Evolutionary conservation across 2,888 invertebrate species (phyloP).

Genomic region (Scaptomyza cyrtandrae): DNA sequence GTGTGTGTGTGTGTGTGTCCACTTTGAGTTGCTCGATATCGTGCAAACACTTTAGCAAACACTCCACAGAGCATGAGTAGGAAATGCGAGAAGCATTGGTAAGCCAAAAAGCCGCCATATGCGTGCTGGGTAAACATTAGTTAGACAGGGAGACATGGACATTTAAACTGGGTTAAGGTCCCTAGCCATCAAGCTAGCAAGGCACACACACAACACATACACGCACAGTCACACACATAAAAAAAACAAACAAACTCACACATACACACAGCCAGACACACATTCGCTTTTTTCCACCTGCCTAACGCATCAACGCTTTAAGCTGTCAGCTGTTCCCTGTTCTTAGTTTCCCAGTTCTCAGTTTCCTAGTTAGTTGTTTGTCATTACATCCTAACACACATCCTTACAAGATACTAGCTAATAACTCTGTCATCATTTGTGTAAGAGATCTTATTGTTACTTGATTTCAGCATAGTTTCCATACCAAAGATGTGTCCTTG

Average conservation of each 20-base stretch:
- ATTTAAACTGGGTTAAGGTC: slow-evolving; percentile 18
- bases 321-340: slow-evolving; percentile 23
- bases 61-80: slow-evolving; percentile 7
- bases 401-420: neutral
- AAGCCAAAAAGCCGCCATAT: slow-evolving; percentile 55
- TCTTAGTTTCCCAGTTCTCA: neutral
- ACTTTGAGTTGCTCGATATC: slow-evolving; percentile 5
- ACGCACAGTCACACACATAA: neutral
- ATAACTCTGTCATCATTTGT: neutral
- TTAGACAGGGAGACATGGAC: slow-evolving; percentile 27
- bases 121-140: slow-evolving; percentile 60
- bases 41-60: slow-evolving; percentile 6
- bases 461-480: neutral
- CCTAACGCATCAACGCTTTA: slow-evolving; percentile 9
- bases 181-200: slow-evolving; percentile 11
- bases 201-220: neutral
- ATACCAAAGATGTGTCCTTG: neutral
- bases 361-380: slow-evolving; percentile 17
- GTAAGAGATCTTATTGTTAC: neutral
- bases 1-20: slow-evolving; percentile 11
- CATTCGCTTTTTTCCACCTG: slow-evolving; percentile 7
- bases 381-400: slow-evolving; percentile 4
- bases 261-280: no score
- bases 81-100: slow-evolving; percentile 9
- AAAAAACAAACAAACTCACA: neutral